These are phyloP conservation scores for Tolypeutes matacus DNA, from an alignment of 2,797 vertebrate genomes.

Conservation along the genomic window DNA sequence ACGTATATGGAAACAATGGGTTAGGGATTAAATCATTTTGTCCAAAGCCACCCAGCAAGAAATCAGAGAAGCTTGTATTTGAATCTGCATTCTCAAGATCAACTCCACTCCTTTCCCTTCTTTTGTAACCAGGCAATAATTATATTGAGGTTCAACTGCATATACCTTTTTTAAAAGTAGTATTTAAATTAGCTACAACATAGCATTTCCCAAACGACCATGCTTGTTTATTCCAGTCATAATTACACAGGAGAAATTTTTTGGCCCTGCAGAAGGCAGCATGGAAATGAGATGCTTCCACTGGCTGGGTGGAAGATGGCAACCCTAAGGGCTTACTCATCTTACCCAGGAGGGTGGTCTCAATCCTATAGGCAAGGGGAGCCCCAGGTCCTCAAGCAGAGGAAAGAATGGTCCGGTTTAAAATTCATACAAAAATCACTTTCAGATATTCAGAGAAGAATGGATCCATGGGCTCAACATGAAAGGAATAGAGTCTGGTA, in stretches of 20 bases:
- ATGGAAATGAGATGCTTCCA: background rate
- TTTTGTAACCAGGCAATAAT: too few relatives aligned
- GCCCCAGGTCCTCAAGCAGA: background rate
- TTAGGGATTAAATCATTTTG: too few relatives aligned
- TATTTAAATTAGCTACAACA: background rate
- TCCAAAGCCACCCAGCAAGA: background rate
- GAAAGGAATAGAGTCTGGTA: too few relatives aligned
- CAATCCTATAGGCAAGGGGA: rapidly evolving
- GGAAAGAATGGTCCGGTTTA: background rate
- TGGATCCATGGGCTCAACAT: background rate
- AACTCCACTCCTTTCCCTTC: rapidly evolving
- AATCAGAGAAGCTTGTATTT: background rate
- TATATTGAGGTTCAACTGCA: background rate
- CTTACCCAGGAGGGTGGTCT: background rate
- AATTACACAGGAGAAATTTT: background rate
- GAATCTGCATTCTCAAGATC: background rate
- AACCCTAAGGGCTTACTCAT: rapidly evolving
- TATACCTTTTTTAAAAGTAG: background rate
- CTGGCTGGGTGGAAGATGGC: background rate
- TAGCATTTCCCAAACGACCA: background rate
- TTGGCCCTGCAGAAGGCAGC: background rate
- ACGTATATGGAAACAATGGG: background rate
- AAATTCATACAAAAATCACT: background rate
- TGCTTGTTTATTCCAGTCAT: background rate
- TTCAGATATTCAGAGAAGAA: background rate